Evolutionary conservation across 2,888 invertebrate genomes (phyloP), one percentile per base, ranked within the genome.

Genomic region (Pachycephus smyrnensis): DNA sequence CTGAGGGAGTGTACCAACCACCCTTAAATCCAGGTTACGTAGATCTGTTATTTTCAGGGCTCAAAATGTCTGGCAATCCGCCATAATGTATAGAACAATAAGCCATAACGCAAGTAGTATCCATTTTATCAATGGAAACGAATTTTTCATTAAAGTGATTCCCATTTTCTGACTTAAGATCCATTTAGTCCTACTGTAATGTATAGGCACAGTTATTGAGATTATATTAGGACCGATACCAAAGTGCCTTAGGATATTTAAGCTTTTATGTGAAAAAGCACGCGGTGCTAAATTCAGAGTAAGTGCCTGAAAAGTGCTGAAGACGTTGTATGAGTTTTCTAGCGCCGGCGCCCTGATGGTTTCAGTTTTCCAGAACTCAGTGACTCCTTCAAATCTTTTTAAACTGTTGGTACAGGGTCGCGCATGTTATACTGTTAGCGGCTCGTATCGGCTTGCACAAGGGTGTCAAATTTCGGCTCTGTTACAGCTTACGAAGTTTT

Each of bases 391-490:
- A 23, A 71, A 31, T 71, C 71, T 71, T 71, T 31, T 12, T 32
- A 71, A 33, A 31, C 31, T 71, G 71, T 71, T 31, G 71, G 71
- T 71, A 55, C 55, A 23, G 55, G 55, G 55, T 55, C 55, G 23
- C 15, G 55, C 55, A 55, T 55, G 55, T 55, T 55, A 55, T 55
- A 55, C 55, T 55, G 55, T 55, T 55, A 76, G 75, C 82, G 82
- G 82, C 79, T 78, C 75, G 76, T 78, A 79, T 83, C 80, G 80
- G 75, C 73, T 83, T 82, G 77, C 89, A 88, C 88, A 88, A 84
- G 87, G 85, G 86, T 89, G 85, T 90, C 89, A 83, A 85, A 85
- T 89, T 86, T 86, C 88, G 81, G 81, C 81, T 82, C 80, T 77
- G 74, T 74, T 74, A 37, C 74, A 74, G 71, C 9, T 71, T 71